Base-by-base conservation (phyloP, 2,797 vertebrate species). In the Phataginus tetradactyla region DNA sequence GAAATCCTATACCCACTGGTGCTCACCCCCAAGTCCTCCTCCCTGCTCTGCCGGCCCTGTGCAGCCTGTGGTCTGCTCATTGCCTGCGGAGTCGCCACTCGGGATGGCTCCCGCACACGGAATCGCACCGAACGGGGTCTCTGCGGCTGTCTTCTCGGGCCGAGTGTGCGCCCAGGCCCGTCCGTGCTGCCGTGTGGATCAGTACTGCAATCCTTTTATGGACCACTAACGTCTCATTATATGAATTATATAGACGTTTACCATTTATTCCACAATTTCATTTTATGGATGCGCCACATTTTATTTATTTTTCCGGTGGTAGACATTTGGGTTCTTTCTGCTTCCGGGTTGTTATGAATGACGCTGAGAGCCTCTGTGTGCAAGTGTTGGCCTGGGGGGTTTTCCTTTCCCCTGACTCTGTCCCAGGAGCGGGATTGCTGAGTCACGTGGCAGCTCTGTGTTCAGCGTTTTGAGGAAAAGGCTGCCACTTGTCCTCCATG, bases 251-350 rank as follows among this genome's bases (percentile, higher is more conserved):
- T 45, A 11, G 45, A 45, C 45, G 11, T 45, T 45, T 45, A 45
- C 11, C 45, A 45, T 45, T 45, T 45, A 45, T 45, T 45, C 11
- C 45, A 11, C 45, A 45, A 45, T 45, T 45, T 13, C 5, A 0
- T 5, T 20, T 1, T n/a, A 0, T 0, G 20, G 37, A 15, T 3
- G 0, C 7, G 1, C 7, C 88, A 12, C 3, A 0, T 39, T 27
- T 37, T 15, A 0, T 15, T 25, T 32, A 7, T n/a, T 6, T 9
- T 7, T 1, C 51, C 11, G 5, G 7, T 11, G 7, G 4, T 4
- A 34, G 34, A 45, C 49, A 3, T n/a, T n/a, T 14, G 79, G 12
- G 17, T 6, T 83, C 42, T 83, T 32, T 15, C 32, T 42, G 3
- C 59, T 6, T 32, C 4, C 5, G 3, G 59, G 59, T 49, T 23